Conservation (phyloP, 2,797 vertebrate species). For the Anolis apletophallus region DNA sequence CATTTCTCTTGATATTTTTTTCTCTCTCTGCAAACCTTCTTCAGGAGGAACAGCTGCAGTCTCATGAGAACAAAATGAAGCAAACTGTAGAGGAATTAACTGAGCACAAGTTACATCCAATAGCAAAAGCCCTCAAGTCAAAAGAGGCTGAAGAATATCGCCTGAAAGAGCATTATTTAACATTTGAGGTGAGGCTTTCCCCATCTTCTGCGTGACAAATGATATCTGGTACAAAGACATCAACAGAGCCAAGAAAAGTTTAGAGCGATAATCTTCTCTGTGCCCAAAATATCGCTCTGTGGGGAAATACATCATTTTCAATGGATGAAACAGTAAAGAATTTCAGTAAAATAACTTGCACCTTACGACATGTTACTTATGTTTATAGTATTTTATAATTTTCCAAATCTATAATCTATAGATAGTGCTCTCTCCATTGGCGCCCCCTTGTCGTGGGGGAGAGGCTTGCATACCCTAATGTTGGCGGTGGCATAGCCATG, state of each 20-base stretch:
- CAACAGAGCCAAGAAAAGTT: background rate
- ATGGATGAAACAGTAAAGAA: no score
- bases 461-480: no score
- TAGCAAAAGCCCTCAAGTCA: slow-evolving; percentile 88
- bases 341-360: no score
- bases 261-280: no score
- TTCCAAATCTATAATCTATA: background rate
- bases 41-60: slow-evolving; percentile 94
- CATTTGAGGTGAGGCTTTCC: slow-evolving; percentile 88
- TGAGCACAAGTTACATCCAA: slow-evolving; percentile 88
- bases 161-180: slow-evolving; percentile 97
- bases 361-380: no score
- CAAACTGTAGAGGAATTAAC: slow-evolving; percentile 94
- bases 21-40: slow-evolving; percentile 11
- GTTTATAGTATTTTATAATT: no score
- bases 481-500: no score
- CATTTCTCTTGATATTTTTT: background rate
- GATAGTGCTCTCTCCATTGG: no score
- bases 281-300: no score
- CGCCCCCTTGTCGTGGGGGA: no score
- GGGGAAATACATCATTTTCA: no score
- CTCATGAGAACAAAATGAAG: slow-evolving; percentile 95
- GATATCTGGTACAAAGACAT: slow-evolving; percentile 26
- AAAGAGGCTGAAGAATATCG: slow-evolving; percentile 93
- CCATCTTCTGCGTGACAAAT: slow-evolving; percentile 51